A percentile compares a stretch with the other conserved stretches of the same genome.
Evolutionary conservation across 2,888 invertebrate species (phyloP).

Genomic region (Andrena trimmerana): DNA sequence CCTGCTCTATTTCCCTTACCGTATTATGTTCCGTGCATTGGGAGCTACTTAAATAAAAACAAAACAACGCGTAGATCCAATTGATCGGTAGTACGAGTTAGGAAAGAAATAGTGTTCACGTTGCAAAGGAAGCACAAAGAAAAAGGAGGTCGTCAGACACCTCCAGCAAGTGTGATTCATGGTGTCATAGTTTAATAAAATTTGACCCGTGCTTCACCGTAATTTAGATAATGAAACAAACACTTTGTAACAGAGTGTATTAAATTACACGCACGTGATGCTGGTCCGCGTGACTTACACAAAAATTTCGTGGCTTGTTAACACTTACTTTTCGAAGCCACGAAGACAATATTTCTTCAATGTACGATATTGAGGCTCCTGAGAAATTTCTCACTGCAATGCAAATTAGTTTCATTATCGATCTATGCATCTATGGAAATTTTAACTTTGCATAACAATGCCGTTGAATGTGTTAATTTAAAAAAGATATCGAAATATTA

Average conservation of each 20-base stretch:
- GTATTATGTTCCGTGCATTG: background rate
- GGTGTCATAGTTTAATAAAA: constrained; percentile 27
- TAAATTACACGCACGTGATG: background rate
- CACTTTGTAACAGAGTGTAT: background rate
- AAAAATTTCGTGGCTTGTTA: constrained; percentile 11
- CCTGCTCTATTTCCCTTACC: background rate
- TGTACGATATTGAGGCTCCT: no score
- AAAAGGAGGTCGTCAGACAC: background rate
- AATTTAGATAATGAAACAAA: constrained; percentile 60
- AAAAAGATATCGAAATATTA: background rate
- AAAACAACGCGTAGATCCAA: no score
- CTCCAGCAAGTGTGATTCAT: background rate
- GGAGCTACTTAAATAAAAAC: background rate
- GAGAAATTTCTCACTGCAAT: background rate
- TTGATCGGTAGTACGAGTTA: no score
- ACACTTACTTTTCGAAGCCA: background rate
- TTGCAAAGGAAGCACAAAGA: background rate
- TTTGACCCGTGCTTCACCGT: constrained; percentile 36
- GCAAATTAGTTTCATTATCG: background rate
- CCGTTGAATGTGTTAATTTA: background rate
- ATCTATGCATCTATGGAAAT: background rate
- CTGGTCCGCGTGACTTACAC: background rate
- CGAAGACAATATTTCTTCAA: background rate
- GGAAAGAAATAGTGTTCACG: no score
- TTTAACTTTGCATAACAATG: background rate